Base-by-base conservation (phyloP, 2,888 invertebrate genomes). In the Lycaena phlaeas region DNA sequence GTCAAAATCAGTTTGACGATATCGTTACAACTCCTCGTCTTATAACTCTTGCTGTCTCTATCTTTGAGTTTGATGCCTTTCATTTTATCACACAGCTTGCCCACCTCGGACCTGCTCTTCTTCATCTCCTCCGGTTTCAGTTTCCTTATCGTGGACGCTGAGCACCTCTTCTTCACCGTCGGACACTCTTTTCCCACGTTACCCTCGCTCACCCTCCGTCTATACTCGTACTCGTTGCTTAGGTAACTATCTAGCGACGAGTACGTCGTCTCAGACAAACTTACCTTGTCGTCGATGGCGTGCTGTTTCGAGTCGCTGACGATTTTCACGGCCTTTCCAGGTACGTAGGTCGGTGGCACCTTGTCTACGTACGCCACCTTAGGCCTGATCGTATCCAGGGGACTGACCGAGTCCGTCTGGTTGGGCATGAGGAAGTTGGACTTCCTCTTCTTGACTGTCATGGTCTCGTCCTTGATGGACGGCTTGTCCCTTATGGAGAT, bases 271-370 rank as follows among this genome's bases (percentile, higher is more conserved):
- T 84, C 81, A 3, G 49, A 53, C 12, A 53, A 42, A 54, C 75
- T 77, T 68, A 85, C 84, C 77, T 76, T 68, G 15, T 72, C 61
- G 29, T 68, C 61, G 2, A 71, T 61, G 11, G 61, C 57, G 51
- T 87, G 85, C 14, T 77, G 71, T 1, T 74, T 84, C 0, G 56
- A 69, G 41, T 86, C 86, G 36, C 88, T 88, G 56, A 90, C 82
- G 17, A 92, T 89, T 74, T 92, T 90, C 9, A 92, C 91, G 0
- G 92, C 91, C 66, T 91, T 91, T 1, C 92, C 92, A 0, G 92
- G 92, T 25, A 88, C 82, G 46, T 85, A 82, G 0, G 61, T 68
- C 0, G 68, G 42, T 0, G 77, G 66, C 0, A 75, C 76, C 48
- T 71, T 73, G 26, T 82, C 82, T 1, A 73, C 4, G 55, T 76